phyloP scores from a whole-genome alignment of 2,113 vertebrate species.

The Heterotilapia buettikoferi region DNA sequence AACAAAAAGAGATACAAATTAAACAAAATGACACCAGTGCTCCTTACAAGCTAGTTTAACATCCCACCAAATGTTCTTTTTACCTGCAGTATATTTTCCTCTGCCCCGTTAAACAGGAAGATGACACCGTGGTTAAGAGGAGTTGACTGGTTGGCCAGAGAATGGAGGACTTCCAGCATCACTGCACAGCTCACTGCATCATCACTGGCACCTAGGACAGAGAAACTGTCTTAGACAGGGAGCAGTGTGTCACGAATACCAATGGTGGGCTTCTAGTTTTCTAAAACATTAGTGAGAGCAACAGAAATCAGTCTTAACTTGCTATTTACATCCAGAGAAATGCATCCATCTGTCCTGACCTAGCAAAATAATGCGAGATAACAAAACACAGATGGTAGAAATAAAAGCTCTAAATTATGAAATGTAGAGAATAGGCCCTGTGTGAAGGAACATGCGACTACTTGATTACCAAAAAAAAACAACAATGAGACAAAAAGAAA shows the following conservation, averaged over 20 bases:
- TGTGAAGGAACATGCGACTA: constrained; percentile 2
- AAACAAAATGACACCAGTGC: not conserved
- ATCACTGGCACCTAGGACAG: constrained; percentile 86
- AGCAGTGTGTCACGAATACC: not conserved
- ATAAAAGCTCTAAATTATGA: not conserved
- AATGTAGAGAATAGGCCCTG: not conserved
- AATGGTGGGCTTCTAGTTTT: not conserved
- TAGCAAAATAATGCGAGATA: not conserved
- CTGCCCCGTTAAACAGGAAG: constrained; percentile 98
- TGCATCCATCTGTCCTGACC: not conserved
- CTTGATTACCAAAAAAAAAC: not conserved
- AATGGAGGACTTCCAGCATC: constrained; percentile 91
- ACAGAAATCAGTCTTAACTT: not conserved
- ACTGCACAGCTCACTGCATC: constrained; percentile 97
- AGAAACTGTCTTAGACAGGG: not conserved
- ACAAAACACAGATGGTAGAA: not conserved
- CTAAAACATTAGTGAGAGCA: not conserved
- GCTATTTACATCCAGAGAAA: not conserved
- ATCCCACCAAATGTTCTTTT: not conserved
- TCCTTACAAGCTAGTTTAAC: not conserved
- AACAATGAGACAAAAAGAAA: not conserved
- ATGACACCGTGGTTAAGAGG: constrained; percentile 85
- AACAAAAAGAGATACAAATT: not conserved
- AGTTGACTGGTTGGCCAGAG: constrained; percentile 79
- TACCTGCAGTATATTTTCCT: constrained; percentile 95